Percentiles rank a stretch among this genome's conserved stretches.
Evolutionary conservation across 2,888 invertebrate species (phyloP).

Genomic region (Phortica okadai): DNA sequence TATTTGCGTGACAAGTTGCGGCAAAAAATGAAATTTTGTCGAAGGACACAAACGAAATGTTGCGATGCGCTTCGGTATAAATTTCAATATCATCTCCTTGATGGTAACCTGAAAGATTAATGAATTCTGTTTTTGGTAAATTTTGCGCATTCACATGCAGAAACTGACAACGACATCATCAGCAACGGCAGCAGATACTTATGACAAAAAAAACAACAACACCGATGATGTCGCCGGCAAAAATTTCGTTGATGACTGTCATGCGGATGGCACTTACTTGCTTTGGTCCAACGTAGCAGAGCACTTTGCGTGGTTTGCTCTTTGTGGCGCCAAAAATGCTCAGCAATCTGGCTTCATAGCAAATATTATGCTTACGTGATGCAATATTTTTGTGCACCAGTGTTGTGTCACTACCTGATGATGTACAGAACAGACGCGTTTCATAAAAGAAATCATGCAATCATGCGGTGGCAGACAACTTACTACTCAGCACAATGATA

Average conservation of each 20-base stretch:
- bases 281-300: slow-evolving; percentile 93
- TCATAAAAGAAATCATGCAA: neutral
- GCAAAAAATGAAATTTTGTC: slow-evolving; percentile 88
- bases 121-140: slow-evolving; percentile 69
- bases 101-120: slow-evolving; percentile 82
- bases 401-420: slow-evolving; percentile 85
- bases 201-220: too few relatives aligned
- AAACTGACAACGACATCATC: slow-evolving; percentile 5
- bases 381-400: slow-evolving; percentile 91
- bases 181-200: too few relatives aligned
- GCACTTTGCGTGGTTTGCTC: slow-evolving; percentile 89
- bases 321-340: slow-evolving; percentile 77
- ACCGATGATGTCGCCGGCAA: too few relatives aligned
- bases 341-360: slow-evolving; percentile 89
- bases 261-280: slow-evolving; percentile 77
- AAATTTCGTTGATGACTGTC: neutral
- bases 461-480: slow-evolving; percentile 69
- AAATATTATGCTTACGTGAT: slow-evolving; percentile 89
- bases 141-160: slow-evolving; percentile 41
- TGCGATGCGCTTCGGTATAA: slow-evolving; percentile 93
- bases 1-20: slow-evolving; percentile 75
- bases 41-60: slow-evolving; percentile 95
- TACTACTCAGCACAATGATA: slow-evolving; percentile 92
- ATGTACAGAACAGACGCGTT: neutral
- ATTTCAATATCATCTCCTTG: slow-evolving; percentile 94